Percentiles rank a stretch among this genome's conserved stretches.
phyloP scores from a whole-genome alignment of 2,797 vertebrate genomes.

The Basileuterus tristriatus region DNA sequence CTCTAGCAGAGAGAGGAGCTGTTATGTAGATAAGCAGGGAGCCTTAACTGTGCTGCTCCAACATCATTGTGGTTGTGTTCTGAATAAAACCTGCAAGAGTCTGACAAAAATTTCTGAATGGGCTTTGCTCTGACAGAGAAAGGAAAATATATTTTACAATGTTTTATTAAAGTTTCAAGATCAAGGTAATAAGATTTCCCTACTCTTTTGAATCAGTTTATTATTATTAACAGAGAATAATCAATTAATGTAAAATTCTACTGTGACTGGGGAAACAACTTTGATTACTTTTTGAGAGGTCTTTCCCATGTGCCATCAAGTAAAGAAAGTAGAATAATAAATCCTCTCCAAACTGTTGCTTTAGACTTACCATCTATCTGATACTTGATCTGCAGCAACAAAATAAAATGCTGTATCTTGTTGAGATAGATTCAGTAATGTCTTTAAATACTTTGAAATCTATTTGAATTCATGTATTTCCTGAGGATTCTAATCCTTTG shows the following conservation, averaged over 20 bases:
- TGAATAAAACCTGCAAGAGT: background rate
- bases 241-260: background rate
- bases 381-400: background rate
- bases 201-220: background rate
- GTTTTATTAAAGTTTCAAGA: background rate
- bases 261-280: background rate
- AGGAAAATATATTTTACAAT: background rate
- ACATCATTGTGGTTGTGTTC: accelerated
- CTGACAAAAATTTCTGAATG: background rate
- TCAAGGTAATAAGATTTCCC: background rate
- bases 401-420: background rate
- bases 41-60: background rate
- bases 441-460: background rate
- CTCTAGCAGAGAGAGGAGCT: background rate
- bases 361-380: background rate
- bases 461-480: background rate
- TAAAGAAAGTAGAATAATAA: background rate
- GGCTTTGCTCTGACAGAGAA: background rate
- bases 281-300: background rate
- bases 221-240: background rate
- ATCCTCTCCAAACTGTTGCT: background rate
- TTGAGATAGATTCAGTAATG: background rate
- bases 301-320: background rate
- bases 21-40: background rate
- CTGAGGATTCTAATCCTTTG: background rate